Evolutionary conservation across 2,888 invertebrate species (phyloP), one percentile per base, ranked within the genome.

Genomic region (Chironomus riparius): DNA sequence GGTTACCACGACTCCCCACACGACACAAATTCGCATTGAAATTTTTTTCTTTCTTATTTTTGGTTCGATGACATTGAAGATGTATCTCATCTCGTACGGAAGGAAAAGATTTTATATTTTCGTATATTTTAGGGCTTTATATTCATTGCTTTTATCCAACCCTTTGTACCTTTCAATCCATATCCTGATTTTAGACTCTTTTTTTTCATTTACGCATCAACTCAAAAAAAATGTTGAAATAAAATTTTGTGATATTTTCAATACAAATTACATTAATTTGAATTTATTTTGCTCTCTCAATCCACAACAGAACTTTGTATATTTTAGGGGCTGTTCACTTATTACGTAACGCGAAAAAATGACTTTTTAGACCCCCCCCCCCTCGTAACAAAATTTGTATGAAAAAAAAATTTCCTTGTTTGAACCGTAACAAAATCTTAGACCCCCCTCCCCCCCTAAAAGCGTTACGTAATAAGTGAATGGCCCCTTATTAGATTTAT

Each of bases 261-360:
- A 72, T 62, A 62, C 72, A 72, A 72, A 72, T 72, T 72, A 72
- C 28, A 28, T 38, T 72, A 72, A 72, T 72, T 72, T 72, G 72
- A 72, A 72, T 72, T 72, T 72, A 62, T 50, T 61, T 62, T 62
- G 72, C 13, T 61, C 13, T 70, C 28, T 61, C 50, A 15, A 28
- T 70, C 56, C 4, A 38, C 38, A 28, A 38, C 38, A 10, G 10
- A 38, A 38, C 38, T 38, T 38, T 38, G 38, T 38, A 38, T 38
- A 38, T 56, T 50, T 50, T n/a, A n/a, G n/a, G n/a, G n/a, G n/a
- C n/a, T n/a, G n/a, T n/a, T n/a, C n/a, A n/a, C n/a, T n/a, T n/a
- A n/a, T n/a, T n/a, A n/a, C n/a, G n/a, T n/a, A n/a, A n/a, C n/a
- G n/a, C n/a, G n/a, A n/a, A n/a, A n/a, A n/a, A n/a, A n/a, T n/a